A percentile compares a stretch with the other conserved stretches of the same genome.
phyloP scores from a whole-genome alignment of 1,140 invertebrate genomes.

The Polypedilum vanderplanki region DNA sequence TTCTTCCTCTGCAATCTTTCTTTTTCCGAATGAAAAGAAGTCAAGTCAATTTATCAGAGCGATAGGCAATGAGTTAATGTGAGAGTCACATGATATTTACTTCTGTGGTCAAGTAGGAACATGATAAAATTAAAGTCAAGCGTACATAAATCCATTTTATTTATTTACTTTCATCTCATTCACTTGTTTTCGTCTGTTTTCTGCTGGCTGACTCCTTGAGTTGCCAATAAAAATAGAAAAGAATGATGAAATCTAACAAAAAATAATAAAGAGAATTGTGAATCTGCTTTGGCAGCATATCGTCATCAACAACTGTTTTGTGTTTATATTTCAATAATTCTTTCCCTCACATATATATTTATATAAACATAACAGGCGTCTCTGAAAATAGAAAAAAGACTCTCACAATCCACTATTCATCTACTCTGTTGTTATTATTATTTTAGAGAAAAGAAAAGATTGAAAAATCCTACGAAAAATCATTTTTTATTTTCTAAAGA shows the following conservation, averaged over 20 bases:
- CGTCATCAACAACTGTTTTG: background rate
- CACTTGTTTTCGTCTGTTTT: background rate
- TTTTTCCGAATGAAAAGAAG: background rate
- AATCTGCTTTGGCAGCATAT: background rate
- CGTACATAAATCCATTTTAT: background rate
- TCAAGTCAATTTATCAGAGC: slow-evolving; percentile 12
- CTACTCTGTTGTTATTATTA: background rate
- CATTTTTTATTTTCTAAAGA: background rate
- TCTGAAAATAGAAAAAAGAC: background rate
- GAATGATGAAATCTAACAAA: background rate
- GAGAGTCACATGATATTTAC: background rate
- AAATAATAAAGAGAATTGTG: background rate
- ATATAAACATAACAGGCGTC: background rate
- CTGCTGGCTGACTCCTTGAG: background rate
- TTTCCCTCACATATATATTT: background rate
- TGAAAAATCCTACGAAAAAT: slow-evolving; percentile 5
- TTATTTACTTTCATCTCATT: too few species aligned
- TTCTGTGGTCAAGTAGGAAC: background rate
- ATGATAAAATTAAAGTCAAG: background rate
- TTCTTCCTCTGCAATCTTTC: too few species aligned
- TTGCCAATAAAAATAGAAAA: slow-evolving; percentile 13
- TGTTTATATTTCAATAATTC: slow-evolving; percentile 30
- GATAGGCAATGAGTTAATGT: background rate
- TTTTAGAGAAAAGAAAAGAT: background rate
- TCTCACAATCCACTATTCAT: background rate